These are phyloP conservation scores for Sphaerophoria rueppellii DNA, from an alignment of 2,888 invertebrate species.

Conservation along the genomic window DNA sequence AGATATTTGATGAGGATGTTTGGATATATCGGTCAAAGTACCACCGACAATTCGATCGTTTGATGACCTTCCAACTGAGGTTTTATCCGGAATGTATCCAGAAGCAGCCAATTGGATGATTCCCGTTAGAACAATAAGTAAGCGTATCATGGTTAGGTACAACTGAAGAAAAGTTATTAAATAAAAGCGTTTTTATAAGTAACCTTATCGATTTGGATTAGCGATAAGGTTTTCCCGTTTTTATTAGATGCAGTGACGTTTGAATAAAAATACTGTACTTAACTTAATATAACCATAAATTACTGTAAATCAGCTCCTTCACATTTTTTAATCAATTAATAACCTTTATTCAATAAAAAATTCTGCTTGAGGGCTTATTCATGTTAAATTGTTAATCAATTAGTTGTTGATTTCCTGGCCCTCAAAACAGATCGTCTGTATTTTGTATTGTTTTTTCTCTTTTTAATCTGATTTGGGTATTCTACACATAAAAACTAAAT, in stretches of 20 bases:
- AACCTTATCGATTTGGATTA: neutral
- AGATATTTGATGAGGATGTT: conserved; percentile 78
- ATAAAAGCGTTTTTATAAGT: conserved; percentile 44
- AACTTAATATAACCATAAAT: no score
- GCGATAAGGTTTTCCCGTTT: conserved; percentile 14
- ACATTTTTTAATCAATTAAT: no score
- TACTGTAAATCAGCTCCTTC: no score
- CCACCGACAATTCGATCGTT: conserved; percentile 79
- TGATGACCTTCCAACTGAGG: neutral
- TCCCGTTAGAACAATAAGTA: conserved; percentile 51
- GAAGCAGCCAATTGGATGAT: conserved; percentile 74
- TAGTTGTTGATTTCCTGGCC: no score
- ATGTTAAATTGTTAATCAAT: no score
- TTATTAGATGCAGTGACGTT: neutral
- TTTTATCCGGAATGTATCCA: conserved; percentile 1
- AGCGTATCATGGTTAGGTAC: conserved; percentile 40
- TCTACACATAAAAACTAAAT: no score
- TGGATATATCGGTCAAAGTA: conserved; percentile 74
- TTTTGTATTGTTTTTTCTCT: no score
- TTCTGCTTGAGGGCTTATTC: no score
- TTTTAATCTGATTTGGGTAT: no score
- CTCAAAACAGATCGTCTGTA: no score
- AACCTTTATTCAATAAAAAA: no score
- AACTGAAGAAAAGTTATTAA: conserved; percentile 21
- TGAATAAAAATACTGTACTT: neutral